These are phyloP conservation scores for Actinernus sp. DNA, from an alignment of 92 coral and sea anemone genomes.

Conservation along the genomic window DNA sequence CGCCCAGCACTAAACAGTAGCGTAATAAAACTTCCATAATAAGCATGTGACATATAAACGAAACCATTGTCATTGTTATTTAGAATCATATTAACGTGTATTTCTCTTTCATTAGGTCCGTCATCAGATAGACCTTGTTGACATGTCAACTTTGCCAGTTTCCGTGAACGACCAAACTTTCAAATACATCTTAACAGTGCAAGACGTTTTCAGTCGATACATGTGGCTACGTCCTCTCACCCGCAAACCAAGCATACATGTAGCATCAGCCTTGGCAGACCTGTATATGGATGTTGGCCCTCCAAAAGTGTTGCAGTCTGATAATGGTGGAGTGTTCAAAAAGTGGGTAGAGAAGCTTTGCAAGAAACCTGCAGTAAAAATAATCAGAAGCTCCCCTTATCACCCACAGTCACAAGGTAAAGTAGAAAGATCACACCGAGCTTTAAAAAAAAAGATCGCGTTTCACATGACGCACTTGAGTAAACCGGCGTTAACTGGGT, in stretches of 20 bases:
- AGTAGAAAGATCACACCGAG: slow-evolving; percentile 49
- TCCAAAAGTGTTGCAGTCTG: slow-evolving; percentile 23
- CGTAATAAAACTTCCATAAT: no score
- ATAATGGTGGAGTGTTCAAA: slow-evolving; percentile 28
- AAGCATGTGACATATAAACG: no score
- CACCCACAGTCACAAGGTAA: slow-evolving; percentile 64
- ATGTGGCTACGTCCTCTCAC: slow-evolving; percentile 29
- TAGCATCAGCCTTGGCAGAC: slow-evolving; percentile 16
- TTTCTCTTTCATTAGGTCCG: no score
- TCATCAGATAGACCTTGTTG: no score
- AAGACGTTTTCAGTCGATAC: slow-evolving; percentile 43
- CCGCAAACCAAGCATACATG: slow-evolving; percentile 29
- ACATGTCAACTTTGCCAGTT: no score
- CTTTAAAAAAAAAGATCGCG: slow-evolving; percentile 22
- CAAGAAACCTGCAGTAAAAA: slow-evolving; percentile 15
- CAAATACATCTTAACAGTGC: slow-evolving; percentile 42
- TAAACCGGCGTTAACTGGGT: slow-evolving; percentile 57
- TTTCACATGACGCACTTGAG: slow-evolving; percentile 10
- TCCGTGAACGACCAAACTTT: no score
- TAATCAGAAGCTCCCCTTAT: slow-evolving; percentile 32
- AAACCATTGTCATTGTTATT: no score
- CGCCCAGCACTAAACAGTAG: no score
- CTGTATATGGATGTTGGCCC: no score
- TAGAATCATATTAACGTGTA: no score
- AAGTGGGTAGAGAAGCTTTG: slow-evolving; percentile 11